A percentile compares a stretch with the other conserved stretches of the same genome.
phyloP scores from a whole-genome alignment of 2,888 invertebrate genomes.

The Mythimna vitellina region DNA sequence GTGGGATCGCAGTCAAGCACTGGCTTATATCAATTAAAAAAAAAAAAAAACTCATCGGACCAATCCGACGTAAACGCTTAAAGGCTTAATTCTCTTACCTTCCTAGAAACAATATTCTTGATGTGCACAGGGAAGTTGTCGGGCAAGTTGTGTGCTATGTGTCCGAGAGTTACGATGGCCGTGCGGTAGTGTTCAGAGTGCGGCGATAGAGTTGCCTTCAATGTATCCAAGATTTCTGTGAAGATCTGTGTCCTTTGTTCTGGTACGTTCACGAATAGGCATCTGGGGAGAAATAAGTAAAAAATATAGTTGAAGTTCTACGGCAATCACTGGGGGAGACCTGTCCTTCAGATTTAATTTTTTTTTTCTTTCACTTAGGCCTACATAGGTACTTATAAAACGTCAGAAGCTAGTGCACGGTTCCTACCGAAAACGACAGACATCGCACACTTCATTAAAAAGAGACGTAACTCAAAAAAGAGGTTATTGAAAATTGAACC shows the following conservation, averaged over 20 bases:
- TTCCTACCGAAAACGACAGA: too few relatives aligned
- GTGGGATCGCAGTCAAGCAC: too few relatives aligned
- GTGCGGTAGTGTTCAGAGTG: slow-evolving; percentile 96
- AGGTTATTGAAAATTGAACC: too few relatives aligned
- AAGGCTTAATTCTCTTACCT: slow-evolving; percentile 84
- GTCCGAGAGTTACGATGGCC: slow-evolving; percentile 98
- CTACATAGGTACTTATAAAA: too few relatives aligned
- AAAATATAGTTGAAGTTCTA: not conserved
- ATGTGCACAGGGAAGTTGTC: slow-evolving; percentile 97
- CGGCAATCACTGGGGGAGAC: not conserved
- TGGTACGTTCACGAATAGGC: slow-evolving; percentile 95
- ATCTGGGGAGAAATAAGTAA: slow-evolving; percentile 86
- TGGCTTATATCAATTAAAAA: too few relatives aligned
- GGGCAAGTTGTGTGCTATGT: slow-evolving; percentile 98
- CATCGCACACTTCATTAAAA: too few relatives aligned
- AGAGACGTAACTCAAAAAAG: too few relatives aligned
- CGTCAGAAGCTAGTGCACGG: too few relatives aligned
- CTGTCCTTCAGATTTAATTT: not conserved
- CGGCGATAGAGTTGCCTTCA: slow-evolving; percentile 94
- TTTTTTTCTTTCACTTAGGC: too few relatives aligned
- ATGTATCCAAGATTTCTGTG: slow-evolving; percentile 95
- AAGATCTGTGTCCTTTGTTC: slow-evolving; percentile 94
- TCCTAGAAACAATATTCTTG: slow-evolving; percentile 98
- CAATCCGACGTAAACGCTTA: too few relatives aligned
- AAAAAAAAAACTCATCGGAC: too few relatives aligned